These are phyloP conservation scores for Thryonomys swinderianus DNA, from an alignment of 2,113 vertebrate species.

Conservation along the genomic window DNA sequence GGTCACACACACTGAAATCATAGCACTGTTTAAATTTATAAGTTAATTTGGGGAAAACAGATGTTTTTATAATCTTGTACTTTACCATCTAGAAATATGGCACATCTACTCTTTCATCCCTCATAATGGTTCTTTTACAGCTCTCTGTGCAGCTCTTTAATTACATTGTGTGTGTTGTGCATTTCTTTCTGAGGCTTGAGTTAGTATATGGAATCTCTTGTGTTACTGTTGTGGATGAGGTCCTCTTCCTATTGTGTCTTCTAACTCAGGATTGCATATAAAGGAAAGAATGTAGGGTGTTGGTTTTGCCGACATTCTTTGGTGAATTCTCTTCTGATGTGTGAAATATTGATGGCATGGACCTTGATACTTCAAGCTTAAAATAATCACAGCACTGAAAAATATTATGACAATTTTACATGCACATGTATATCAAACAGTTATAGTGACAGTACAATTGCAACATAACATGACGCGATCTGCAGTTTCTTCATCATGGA, in stretches of 20 bases:
- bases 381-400: background rate
- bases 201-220: background rate
- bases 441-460: background rate
- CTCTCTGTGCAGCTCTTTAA: background rate
- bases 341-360: rapidly evolving
- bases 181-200: background rate
- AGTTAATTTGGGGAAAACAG: background rate
- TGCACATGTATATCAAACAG: background rate
- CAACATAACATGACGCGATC: background rate
- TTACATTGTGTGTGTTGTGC: background rate
- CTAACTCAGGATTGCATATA: background rate
- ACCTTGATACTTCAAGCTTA: rapidly evolving
- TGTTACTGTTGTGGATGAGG: background rate
- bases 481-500: background rate
- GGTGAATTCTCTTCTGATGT: background rate
- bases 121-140: background rate
- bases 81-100: background rate
- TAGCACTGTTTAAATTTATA: background rate
- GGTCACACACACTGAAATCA: background rate
- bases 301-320: background rate
- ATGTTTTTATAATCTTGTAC: background rate
- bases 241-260: background rate
- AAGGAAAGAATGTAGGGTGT: too few relatives aligned
- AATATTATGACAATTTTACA: background rate
- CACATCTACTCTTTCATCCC: background rate